phyloP scores from a whole-genome alignment of 2,888 invertebrate species.

The Hartigia nigra region DNA sequence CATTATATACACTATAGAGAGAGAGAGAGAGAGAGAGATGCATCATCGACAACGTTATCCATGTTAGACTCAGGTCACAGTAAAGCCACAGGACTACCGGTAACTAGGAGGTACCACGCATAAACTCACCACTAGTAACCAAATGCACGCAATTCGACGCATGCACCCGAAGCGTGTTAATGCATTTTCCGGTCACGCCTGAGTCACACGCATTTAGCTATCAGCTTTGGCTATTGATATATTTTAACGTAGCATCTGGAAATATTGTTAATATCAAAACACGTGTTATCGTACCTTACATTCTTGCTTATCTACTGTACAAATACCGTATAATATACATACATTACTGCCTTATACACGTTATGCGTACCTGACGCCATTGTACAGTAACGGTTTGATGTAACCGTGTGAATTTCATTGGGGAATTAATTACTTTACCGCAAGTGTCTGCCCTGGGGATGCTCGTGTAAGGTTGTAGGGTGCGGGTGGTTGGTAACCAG shows the following conservation, averaged over 20 bases:
- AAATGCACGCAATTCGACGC: not conserved
- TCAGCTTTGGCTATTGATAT: not conserved
- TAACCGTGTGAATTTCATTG: not conserved
- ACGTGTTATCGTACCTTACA: not conserved
- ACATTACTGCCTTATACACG: not conserved
- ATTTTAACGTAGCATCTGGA: not conserved
- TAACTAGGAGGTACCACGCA: not conserved
- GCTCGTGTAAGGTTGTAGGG: not conserved
- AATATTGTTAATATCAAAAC: not conserved
- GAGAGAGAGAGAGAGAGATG: not conserved
- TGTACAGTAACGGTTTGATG: not conserved
- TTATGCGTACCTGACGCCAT: not conserved
- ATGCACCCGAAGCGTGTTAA: not conserved
- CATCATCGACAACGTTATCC: not conserved
- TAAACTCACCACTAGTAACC: not conserved
- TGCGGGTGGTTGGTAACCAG: not conserved
- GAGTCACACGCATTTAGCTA: not conserved
- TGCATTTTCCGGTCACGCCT: not conserved
- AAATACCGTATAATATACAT: not conserved
- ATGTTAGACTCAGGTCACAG: not conserved
- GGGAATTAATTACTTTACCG: not conserved
- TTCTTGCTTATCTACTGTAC: not conserved
- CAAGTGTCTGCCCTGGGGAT: not conserved
- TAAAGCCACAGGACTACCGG: not conserved
- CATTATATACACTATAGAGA: not conserved